A percentile compares a stretch with the other conserved stretches of the same genome.
These are phyloP conservation scores for Acipenser oxyrinchus DNA, from an alignment of 2,797 vertebrate genomes.

Conservation along the genomic window DNA sequence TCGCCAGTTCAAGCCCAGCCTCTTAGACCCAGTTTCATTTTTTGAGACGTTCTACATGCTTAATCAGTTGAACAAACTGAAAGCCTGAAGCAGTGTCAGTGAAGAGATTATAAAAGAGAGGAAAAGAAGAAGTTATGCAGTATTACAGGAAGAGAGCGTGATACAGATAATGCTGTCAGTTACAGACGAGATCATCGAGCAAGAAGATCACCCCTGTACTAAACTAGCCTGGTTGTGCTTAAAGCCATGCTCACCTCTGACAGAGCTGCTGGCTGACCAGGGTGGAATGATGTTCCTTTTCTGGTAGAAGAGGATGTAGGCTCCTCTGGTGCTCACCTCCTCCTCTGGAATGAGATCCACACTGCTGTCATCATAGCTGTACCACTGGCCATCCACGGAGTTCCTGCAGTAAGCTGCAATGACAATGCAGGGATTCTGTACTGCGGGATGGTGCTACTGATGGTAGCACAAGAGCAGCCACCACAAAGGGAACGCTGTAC, in stretches of 20 bases:
- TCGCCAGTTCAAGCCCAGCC: no score
- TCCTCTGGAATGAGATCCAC: constrained; percentile 75
- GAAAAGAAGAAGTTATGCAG: no score
- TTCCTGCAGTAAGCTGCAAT: constrained; percentile 82
- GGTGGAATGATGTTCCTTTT: constrained; percentile 69
- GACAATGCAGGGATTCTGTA: constrained; percentile 6
- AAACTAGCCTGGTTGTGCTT: no score
- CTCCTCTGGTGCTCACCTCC: constrained; percentile 75
- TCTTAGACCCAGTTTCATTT: no score
- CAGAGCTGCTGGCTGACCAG: constrained; percentile 73
- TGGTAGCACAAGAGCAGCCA: constrained; percentile 1
- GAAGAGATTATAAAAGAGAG: no score
- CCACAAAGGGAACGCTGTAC: neutral
- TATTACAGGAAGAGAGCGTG: no score
- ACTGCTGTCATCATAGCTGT: constrained; percentile 83
- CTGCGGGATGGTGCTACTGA: constrained; percentile 3
- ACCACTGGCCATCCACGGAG: constrained; percentile 82
- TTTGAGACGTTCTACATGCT: no score
- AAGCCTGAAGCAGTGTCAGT: no score
- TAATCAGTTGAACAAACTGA: no score
- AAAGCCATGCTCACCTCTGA: constrained; percentile 58
- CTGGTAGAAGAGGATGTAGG: constrained; percentile 94
- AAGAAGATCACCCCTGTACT: no score
- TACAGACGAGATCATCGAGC: no score
- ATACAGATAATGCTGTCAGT: no score